Evolutionary conservation across 2,797 vertebrate genomes (phyloP).

Genomic region (Thunnus albacares): DNA sequence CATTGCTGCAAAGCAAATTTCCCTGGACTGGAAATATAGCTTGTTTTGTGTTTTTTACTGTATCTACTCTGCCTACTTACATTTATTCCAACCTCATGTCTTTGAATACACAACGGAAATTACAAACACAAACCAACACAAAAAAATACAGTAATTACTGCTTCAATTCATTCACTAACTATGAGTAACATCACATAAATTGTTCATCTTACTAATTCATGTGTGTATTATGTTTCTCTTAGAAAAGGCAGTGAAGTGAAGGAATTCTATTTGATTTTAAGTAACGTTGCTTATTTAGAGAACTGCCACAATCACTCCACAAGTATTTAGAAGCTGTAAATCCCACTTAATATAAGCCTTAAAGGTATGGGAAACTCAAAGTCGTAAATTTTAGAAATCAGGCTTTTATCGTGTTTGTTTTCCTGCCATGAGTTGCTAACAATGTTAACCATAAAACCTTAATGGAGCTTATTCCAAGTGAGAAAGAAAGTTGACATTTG

Average conservation of each 20-base stretch:
- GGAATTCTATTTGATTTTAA: not conserved
- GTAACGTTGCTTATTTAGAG: not conserved
- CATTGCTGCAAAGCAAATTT: conserved; percentile 22
- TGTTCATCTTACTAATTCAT: conserved; percentile 4
- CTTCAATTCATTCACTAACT: conserved; percentile 6
- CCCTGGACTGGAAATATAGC: not conserved
- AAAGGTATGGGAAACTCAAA: not conserved
- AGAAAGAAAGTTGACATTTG: not conserved
- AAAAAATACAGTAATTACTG: not conserved
- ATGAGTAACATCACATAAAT: conserved; percentile 10
- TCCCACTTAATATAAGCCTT: not conserved
- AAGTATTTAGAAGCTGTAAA: not conserved
- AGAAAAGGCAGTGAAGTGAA: not conserved
- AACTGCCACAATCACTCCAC: too few relatives aligned
- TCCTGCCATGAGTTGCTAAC: too few relatives aligned
- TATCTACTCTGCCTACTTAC: not conserved
- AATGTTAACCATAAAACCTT: not conserved
- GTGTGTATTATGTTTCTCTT: conserved; percentile 4
- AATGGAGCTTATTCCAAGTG: not conserved
- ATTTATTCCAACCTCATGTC: not conserved
- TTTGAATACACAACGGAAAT: not conserved
- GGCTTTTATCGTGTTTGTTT: too few relatives aligned
- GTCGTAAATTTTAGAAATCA: too few relatives aligned
- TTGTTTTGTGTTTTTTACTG: not conserved
- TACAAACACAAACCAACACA: not conserved